Evolutionary conservation across 1,140 invertebrate species (phyloP).

Genomic region (Drosophila hydei): DNA sequence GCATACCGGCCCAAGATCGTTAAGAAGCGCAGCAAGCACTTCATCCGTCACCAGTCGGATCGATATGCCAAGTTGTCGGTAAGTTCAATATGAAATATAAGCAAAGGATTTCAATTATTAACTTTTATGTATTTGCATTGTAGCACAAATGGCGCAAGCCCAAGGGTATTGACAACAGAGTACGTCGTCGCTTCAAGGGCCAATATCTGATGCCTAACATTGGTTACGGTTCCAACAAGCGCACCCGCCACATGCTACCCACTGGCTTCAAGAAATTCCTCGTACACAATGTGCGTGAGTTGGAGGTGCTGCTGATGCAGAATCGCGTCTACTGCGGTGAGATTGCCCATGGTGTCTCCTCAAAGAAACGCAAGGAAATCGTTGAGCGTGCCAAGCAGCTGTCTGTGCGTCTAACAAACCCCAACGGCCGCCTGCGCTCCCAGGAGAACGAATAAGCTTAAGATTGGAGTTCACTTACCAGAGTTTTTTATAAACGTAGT

Average conservation of each 20-base stretch:
- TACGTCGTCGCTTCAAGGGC: constrained; percentile 99
- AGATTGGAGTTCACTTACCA: constrained; percentile 57
- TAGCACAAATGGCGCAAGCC: constrained; percentile 87
- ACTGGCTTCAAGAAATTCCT: constrained; percentile 97
- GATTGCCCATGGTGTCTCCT: constrained; percentile 98
- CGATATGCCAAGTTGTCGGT: constrained; percentile 98
- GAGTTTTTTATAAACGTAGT: constrained; percentile 64
- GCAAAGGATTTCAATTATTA: neutral
- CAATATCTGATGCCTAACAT: constrained; percentile 99
- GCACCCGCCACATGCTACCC: constrained; percentile 97
- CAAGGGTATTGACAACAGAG: constrained; percentile 99
- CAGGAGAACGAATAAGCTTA: constrained; percentile 98
- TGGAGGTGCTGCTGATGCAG: constrained; percentile 99
- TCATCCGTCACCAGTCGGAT: constrained; percentile 98
- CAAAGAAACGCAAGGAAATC: constrained; percentile 97
- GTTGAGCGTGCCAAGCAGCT: constrained; percentile 98
- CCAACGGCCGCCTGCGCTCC: constrained; percentile 96
- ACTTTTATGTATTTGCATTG: neutral
- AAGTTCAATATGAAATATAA: constrained; percentile 63
- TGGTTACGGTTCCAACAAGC: constrained; percentile 98
- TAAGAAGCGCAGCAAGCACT: constrained; percentile 98
- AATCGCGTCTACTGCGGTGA: constrained; percentile 98
- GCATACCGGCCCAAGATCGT: constrained; percentile 94
- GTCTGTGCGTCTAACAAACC: constrained; percentile 97
- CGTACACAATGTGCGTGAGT: constrained; percentile 89